Base-by-base conservation (phyloP, 2,113 vertebrate genomes). In the Sinocyclocheilus anophthalmus region DNA sequence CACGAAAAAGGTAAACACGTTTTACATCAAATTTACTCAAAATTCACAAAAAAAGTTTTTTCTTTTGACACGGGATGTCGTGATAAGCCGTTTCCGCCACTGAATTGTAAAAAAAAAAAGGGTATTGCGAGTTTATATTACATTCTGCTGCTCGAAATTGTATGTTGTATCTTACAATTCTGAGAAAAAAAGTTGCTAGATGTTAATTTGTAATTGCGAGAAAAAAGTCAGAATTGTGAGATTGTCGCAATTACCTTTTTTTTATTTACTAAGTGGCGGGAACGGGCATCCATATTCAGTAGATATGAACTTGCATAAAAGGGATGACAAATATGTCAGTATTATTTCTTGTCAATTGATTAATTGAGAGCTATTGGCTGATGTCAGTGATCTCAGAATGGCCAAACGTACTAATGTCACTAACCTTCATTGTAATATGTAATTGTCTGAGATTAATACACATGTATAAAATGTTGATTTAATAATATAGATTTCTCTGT, bases 401-500 rank as follows among this genome's bases (percentile, higher is more conserved):
- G 14, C 12, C 26, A 30, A 55, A 55, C 11, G 6, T 0, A 22
- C 5, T n/a, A 4, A 33, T 69, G 50, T 78, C 50, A 24, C 42
- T 75, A 75, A 24, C 11, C 39, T 76, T 59, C 9, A 14, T 39
- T 59, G 18, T 59, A 79, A 39, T 59, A 13, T 59, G 53, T 48
- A 39, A 16, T 26, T 24, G 7, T 42, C 22, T 81, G 22, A 16
- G 9, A 57, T 78, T 5, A 20, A 53, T 78, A 18, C 10, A 20
- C 48, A 77, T 77, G 45, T 42, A 53, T 77, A 76, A 50, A 76
- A 24, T 18, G 5, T 76, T 76, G 13, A 42, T 48, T 48, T 78
- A 57, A 57, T 57, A 57, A 57, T 22, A 50, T 1, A 11, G 9
- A 20, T 76, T 57, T 45, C 5, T 39, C 69, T 13, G 55, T 86